These are phyloP conservation scores for Isotomurus palustris DNA, from an alignment of 2,888 invertebrate genomes.

Conservation along the genomic window DNA sequence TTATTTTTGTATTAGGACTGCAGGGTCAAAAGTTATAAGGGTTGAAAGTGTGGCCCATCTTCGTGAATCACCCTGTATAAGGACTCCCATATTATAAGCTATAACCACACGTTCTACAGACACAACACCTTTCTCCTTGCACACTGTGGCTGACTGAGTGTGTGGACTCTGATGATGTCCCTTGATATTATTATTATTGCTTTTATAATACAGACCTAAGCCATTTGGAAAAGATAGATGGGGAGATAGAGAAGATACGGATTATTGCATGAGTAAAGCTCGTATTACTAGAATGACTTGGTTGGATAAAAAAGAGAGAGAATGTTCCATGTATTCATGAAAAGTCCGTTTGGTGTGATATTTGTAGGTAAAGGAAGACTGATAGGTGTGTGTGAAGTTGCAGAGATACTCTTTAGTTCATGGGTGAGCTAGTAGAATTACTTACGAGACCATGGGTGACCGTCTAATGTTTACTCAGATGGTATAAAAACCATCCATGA, in stretches of 20 bases:
- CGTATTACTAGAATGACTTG: neutral
- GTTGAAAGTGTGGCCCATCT: no score
- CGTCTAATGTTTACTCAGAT: slow-evolving; percentile 11
- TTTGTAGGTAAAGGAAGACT: neutral
- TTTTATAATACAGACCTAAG: slow-evolving; percentile 4
- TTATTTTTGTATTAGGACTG: no score
- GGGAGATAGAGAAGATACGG: slow-evolving; percentile 18
- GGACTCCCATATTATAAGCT: no score
- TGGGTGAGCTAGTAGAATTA: slow-evolving; percentile 2
- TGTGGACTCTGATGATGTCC: slow-evolving; percentile 31
- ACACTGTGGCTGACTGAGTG: no score
- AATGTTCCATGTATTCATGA: no score
- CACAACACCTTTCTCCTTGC: slow-evolving; percentile 12
- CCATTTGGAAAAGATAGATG: slow-evolving; percentile 16
- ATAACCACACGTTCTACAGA: no score
- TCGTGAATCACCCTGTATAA: no score
- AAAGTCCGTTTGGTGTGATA: neutral
- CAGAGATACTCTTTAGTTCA: neutral
- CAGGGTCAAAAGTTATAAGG: no score
- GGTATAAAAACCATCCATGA: slow-evolving; percentile 1
- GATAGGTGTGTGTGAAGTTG: neutral
- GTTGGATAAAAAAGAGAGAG: neutral
- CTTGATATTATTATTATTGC: slow-evolving; percentile 30
- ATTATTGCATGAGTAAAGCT: neutral
- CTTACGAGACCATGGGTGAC: slow-evolving; percentile 2